Percentiles rank a stretch among this genome's conserved stretches.
These are phyloP conservation scores for Anas platyrhynchos DNA, from an alignment of 2,113 vertebrate genomes.

Conservation along the genomic window DNA sequence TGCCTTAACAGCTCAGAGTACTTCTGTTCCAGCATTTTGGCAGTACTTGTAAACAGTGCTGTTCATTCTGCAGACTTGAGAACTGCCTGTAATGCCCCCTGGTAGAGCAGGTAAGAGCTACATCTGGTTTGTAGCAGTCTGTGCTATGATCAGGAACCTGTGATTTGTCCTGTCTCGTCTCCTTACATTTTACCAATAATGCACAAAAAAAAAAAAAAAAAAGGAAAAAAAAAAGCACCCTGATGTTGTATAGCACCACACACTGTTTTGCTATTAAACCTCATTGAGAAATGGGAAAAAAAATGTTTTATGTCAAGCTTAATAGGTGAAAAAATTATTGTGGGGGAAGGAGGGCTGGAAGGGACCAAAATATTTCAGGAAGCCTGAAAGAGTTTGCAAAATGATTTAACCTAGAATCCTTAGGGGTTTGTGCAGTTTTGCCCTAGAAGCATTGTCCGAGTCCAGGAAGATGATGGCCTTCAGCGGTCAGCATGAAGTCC, in stretches of 20 bases:
- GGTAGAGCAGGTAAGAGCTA: background rate
- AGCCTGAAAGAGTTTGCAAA: background rate
- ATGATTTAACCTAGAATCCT: background rate
- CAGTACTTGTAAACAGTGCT: background rate
- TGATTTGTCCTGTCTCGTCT: background rate
- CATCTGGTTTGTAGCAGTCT: background rate
- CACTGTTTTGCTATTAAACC: background rate
- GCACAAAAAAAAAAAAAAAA: background rate
- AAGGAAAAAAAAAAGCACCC: background rate
- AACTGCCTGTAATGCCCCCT: background rate
- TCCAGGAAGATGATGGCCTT: background rate
- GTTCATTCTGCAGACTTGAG: background rate
- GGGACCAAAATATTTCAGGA: background rate
- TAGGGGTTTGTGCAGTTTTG: background rate
- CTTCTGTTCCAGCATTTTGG: background rate
- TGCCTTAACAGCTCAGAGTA: background rate
- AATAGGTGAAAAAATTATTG: background rate
- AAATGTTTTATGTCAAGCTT: background rate
- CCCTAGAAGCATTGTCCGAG: background rate
- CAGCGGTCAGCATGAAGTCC: background rate
- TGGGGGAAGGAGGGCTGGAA: background rate
- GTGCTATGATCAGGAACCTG: accelerated
- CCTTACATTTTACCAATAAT: background rate
- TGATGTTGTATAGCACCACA: background rate
- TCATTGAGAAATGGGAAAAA: background rate